phyloP scores from a whole-genome alignment of 2,113 vertebrate genomes.

The Mionectes macconnelli region DNA sequence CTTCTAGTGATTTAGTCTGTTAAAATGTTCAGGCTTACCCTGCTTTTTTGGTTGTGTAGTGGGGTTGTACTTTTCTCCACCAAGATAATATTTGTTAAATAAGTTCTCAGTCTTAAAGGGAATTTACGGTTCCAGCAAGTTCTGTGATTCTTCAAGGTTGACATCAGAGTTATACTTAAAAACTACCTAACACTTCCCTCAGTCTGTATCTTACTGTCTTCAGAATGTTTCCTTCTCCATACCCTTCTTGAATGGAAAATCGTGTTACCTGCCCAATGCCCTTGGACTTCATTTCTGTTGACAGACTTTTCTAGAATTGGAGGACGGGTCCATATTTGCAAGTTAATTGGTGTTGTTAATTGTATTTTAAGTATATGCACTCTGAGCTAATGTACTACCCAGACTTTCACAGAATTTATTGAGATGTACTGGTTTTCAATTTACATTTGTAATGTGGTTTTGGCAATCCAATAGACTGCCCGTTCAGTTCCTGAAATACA shows the following conservation, averaged over 20 bases:
- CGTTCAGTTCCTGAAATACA: not conserved
- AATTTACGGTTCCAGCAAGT: not conserved
- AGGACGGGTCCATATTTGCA: not conserved
- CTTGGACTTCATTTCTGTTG: not conserved
- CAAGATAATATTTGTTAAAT: not conserved
- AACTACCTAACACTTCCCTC: accelerated
- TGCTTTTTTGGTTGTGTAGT: not conserved
- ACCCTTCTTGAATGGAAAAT: not conserved
- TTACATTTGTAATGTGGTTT: not conserved
- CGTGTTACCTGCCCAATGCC: not conserved
- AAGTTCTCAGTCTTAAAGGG: not conserved
- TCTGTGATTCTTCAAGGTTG: not conserved
- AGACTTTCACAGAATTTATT: not conserved
- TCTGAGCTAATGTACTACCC: not conserved
- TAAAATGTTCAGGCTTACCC: not conserved
- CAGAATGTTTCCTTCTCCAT: not conserved
- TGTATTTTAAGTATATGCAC: not conserved
- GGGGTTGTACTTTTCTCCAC: not conserved
- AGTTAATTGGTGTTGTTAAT: not conserved
- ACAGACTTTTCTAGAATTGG: not conserved
- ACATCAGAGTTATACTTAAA: not conserved
- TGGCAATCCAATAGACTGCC: not conserved
- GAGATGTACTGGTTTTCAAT: not conserved
- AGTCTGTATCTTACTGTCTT: not conserved
- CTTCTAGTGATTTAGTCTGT: not conserved